Base-by-base conservation (phyloP, 2,113 vertebrate genomes). In the Syrrhaptes paradoxus region DNA sequence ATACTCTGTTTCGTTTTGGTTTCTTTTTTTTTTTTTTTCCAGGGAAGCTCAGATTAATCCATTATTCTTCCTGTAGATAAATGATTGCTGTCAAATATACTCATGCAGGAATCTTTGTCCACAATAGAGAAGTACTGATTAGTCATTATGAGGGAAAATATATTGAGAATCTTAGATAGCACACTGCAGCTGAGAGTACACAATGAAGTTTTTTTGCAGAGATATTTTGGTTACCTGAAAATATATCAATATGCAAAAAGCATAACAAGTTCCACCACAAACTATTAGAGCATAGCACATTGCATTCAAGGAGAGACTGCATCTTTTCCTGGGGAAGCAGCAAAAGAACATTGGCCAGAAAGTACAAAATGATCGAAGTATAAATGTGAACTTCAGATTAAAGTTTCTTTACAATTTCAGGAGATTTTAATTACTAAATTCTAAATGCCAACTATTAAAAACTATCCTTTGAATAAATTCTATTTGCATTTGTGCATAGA, bases 11-110 rank as follows among this genome's bases (percentile, higher is more conserved):
- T 73, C 52, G 7, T 11, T 79, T 79, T 62, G 12, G 41, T 41
- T 41, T 41, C 13, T 3, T 31, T 49, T 29, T 21, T 6, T 10
- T 29, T 16, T 92, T 62, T 46, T 17, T 38, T 28, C 45, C 59
- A 51, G 34, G 52, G 61, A 95, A 71, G 38, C 74, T 55, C 66
- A 93, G 78, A 91, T 92, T 70, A 90, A 94, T 93, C 68, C 77
- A 70, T 91, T 96, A 78, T 88, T 92, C 34, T 86, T 96, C n/a
- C 72, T 81, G 38, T 79, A 91, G 90, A 95, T 70, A 97, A 94
- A 96, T 91, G 41, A 94, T 92, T 92, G 77, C 76, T 93, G 90
- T 96, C 88, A 96, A 94, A 95, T 91, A 84, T 73, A 57, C 61
- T 87, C 79, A 80, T 89, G 61, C 48, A 87, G 57, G 70, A 92